Evolutionary conservation across 2,113 vertebrate genomes (phyloP).

Genomic region (Calonectris borealis): DNA sequence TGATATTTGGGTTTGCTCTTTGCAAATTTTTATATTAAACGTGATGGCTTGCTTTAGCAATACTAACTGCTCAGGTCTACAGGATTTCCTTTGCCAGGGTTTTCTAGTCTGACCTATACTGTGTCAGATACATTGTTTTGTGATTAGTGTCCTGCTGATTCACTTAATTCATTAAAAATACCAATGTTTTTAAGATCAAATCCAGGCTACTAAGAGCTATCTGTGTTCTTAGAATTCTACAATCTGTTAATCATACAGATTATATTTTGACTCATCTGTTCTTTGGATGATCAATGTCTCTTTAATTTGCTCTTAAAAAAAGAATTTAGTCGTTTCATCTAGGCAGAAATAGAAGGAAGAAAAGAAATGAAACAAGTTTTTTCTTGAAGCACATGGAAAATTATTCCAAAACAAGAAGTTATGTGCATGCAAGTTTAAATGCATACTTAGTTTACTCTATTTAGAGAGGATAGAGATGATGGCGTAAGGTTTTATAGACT

Average conservation of each 20-base stretch:
- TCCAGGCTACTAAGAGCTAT: not conserved
- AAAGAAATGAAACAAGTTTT: not conserved
- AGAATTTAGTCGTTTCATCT: not conserved
- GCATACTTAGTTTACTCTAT: not conserved
- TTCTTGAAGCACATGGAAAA: not conserved
- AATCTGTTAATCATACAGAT: not conserved
- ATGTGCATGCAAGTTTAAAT: not conserved
- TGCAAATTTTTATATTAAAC: not conserved
- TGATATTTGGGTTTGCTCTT: not conserved
- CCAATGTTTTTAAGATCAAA: not conserved
- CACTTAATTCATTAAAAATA: not conserved
- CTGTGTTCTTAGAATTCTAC: not conserved
- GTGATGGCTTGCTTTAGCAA: not conserved
- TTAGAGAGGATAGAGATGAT: not conserved
- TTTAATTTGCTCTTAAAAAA: not conserved
- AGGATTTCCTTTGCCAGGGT: not conserved
- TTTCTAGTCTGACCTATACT: not conserved
- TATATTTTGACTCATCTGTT: not conserved
- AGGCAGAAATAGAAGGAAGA: not conserved
- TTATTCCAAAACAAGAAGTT: not conserved
- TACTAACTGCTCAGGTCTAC: not conserved
- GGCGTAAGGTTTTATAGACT: not conserved
- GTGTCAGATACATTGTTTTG: not conserved
- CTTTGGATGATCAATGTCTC: not conserved
- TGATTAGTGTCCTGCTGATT: not conserved